phyloP scores from a whole-genome alignment of 2,888 invertebrate species.

The Gonocerus acuteangulatus region DNA sequence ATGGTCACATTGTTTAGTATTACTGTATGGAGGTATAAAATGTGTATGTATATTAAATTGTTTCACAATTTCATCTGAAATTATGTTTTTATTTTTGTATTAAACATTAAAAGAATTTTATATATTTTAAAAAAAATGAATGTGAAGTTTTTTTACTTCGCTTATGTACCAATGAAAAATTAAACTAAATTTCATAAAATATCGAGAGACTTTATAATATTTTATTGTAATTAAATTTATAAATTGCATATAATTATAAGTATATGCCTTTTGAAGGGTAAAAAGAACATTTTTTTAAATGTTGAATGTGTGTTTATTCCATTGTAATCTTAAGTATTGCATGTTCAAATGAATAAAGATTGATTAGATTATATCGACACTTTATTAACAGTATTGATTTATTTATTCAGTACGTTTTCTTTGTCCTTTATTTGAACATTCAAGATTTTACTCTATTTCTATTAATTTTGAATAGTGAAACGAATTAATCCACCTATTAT shows the following conservation, averaged over 20 bases:
- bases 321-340: conserved; percentile 3
- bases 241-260: background rate
- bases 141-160: conserved; percentile 13
- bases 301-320: conserved; percentile 16
- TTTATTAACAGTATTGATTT: no score
- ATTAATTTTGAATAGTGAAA: no score
- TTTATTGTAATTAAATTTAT: conserved; percentile 6
- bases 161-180: conserved; percentile 8
- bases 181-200: background rate
- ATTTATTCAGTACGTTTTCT: no score
- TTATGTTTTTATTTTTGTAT: conserved; percentile 24
- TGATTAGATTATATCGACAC: conserved; percentile 11
- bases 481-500: no score
- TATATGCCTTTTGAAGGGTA: background rate
- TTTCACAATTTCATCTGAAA: background rate
- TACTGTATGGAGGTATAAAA: background rate
- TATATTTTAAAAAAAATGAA: conserved; percentile 14
- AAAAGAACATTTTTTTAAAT: conserved; percentile 3
- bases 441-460: no score
- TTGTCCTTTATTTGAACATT: no score
- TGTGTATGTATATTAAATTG: conserved; percentile 13
- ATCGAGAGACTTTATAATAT: conserved; percentile 13
- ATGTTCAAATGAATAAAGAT: conserved; percentile 11
- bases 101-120: conserved; percentile 7
- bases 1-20: background rate